A percentile compares a stretch with the other conserved stretches of the same genome.
These are phyloP conservation scores for Tricholaema leucomelas DNA, from an alignment of 2,113 vertebrate species.

Conservation along the genomic window DNA sequence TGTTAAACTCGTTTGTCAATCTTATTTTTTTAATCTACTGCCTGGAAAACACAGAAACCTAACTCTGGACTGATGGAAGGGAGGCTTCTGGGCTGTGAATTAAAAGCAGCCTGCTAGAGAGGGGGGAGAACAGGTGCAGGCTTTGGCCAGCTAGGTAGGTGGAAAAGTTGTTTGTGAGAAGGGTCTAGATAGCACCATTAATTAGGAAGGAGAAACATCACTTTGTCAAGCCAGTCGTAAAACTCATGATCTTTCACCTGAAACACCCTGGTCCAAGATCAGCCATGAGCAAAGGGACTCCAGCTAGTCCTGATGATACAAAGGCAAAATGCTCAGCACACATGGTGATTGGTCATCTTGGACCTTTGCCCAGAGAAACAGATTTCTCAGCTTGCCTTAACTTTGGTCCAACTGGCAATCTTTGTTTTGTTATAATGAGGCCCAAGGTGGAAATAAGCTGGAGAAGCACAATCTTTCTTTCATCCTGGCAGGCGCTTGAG, in stretches of 20 bases:
- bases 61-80: background rate
- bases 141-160: conserved; percentile 14
- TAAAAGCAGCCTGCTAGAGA: background rate
- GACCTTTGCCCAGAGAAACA: conserved; percentile 37
- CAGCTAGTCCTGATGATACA: conserved; percentile 46
- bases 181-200: background rate
- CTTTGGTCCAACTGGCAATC: conserved; percentile 40
- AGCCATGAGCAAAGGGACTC: conserved; percentile 2
- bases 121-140: background rate
- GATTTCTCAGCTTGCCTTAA: conserved; percentile 18
- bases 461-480: background rate
- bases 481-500: background rate
- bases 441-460: conserved; percentile 1
- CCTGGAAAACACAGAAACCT: conserved; percentile 13
- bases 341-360: conserved; percentile 31
- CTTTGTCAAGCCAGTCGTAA: conserved; percentile 1
- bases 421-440: conserved; percentile 5
- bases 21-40: conserved; percentile 32
- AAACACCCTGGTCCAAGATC: background rate
- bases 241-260: conserved; percentile 12
- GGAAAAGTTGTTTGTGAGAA: background rate
- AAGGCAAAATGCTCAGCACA: conserved; percentile 29
- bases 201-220: background rate
- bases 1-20: conserved; percentile 45
- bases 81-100: background rate